These are phyloP conservation scores for Tarsius wallacei DNA, from an alignment of 2,797 vertebrate species.

Conservation along the genomic window DNA sequence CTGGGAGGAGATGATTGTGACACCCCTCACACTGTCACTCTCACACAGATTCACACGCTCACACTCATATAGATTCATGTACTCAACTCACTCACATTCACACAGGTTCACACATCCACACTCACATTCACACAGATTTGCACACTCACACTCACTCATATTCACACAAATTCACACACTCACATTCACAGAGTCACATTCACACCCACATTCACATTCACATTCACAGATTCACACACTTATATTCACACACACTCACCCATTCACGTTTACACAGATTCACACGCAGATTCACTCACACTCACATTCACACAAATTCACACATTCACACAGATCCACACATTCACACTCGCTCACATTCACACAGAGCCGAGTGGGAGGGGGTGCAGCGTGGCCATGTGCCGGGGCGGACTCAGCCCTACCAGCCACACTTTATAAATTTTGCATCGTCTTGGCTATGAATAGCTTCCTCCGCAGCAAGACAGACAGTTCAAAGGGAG, in stretches of 20 bases:
- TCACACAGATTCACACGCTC: too few relatives aligned
- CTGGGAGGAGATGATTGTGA: neutral
- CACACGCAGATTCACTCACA: neutral
- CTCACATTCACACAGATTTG: neutral
- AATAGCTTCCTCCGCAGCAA: slow-evolving; percentile 84
- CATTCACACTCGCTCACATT: neutral
- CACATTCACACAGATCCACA: neutral
- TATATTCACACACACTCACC: neutral
- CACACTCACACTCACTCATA: neutral
- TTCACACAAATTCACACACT: neutral
- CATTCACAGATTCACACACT: neutral
- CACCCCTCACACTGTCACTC: neutral
- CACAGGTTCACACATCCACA: neutral
- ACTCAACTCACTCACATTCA: neutral
- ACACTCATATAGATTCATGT: neutral
- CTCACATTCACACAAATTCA: neutral
- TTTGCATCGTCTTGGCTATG: slow-evolving; percentile 86
- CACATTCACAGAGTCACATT: too few relatives aligned
- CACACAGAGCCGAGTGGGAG: neutral
- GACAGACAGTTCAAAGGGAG: slow-evolving; percentile 84
- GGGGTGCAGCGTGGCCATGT: neutral
- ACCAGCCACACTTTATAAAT: slow-evolving; percentile 85
- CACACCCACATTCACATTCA: neutral
- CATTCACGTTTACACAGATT: neutral
- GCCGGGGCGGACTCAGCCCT: slow-evolving; percentile 44